phyloP scores from a whole-genome alignment of 2,888 invertebrate genomes.

The Diarsia dahlii region DNA sequence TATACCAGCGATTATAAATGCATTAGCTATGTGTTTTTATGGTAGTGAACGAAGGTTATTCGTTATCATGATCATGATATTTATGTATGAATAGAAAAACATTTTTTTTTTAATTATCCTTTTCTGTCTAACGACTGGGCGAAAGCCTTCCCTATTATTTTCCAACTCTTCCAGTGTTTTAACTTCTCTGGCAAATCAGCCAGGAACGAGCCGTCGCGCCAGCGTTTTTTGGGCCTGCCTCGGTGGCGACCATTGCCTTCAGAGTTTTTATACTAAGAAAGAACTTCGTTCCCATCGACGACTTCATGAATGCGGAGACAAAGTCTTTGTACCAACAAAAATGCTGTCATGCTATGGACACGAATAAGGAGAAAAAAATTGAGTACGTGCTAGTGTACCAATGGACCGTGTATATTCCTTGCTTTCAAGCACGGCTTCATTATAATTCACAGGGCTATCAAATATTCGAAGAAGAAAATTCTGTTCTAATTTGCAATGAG shows the following conservation, averaged over 20 bases:
- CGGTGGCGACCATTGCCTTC: no score
- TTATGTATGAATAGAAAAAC: no score
- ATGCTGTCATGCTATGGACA: no score
- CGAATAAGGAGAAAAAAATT: background rate
- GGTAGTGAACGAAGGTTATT: constrained; percentile 8
- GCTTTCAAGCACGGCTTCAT: background rate
- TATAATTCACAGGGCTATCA: background rate
- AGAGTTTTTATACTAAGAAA: no score
- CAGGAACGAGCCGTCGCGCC: no score
- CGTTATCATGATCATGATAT: background rate
- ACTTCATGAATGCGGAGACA: background rate
- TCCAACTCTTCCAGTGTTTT: no score
- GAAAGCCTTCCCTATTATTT: no score
- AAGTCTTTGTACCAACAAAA: background rate
- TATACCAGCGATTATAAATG: constrained; percentile 40
- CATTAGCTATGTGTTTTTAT: constrained; percentile 20
- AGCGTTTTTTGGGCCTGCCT: no score
- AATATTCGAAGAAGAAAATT: background rate
- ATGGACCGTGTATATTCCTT: background rate
- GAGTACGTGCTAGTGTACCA: background rate
- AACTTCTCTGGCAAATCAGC: no score
- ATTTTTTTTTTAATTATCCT: no score
- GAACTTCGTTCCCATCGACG: background rate
- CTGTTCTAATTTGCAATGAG: background rate
- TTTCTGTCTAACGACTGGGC: no score